Evolutionary conservation across 2,888 invertebrate genomes (phyloP), one percentile per base, ranked within the genome.

Genomic region (Onthophagus sagittarius): DNA sequence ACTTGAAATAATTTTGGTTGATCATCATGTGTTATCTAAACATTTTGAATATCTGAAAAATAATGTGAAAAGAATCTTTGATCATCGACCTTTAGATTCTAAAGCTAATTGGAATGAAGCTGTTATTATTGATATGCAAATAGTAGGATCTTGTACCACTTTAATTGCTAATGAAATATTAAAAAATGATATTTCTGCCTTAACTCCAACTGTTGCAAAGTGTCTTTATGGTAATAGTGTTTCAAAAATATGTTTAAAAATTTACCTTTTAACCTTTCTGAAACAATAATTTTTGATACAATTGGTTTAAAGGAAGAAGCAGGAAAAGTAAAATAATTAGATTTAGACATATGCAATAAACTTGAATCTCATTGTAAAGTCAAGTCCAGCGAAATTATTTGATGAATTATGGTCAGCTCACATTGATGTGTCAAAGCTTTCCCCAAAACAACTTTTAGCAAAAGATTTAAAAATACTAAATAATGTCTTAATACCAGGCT

Each of bases 131-230:
- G 87, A 85, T 5, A 87, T 94, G 71, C 88, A 91, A 80, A 83
- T 86, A 14, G 93, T 94, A 0, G 97, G 96, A 0, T 96, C 96
- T 0, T 97, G 96, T 83, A 88, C 90, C 63, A 93, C 95, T 0
- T 86, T 96, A 14, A 88, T 97, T 63, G 88, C 90, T 11, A 88
- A 89, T 79, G 85, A 87, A 80, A 84, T 74, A 15, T 76, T 62
- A 33, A 15, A 39, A 1, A 72, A 63, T 5, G 31, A 67, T 71
- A 65, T 15, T 14, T 72, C 62, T 32, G 13, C 62, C 63, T 73
- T 70, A 62, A 33, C n/a, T n/a, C 62, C 71, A 53, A 71, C 80
- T 72, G 77, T 86, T 14, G 86, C 86, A 7, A 80, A 83, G 76
- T 80, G 88, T 67, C 80, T 89, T 9, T 86, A 87, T 81, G 86